Evolutionary conservation across 2,888 invertebrate genomes (phyloP), one percentile per base, ranked within the genome.

Genomic region (Andricus curvator): DNA sequence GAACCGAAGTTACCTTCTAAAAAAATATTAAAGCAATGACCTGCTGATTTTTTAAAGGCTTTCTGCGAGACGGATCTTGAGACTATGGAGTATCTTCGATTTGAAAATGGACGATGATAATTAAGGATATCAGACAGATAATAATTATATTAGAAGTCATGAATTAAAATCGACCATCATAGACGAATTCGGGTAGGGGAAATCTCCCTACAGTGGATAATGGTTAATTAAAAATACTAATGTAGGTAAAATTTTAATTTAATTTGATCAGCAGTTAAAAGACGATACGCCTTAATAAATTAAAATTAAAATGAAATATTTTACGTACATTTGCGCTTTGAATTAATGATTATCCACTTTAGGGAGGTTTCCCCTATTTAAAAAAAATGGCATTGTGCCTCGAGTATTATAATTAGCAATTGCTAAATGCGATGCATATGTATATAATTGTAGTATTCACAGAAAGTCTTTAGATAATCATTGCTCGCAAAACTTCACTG

Each of bases 401-500:
- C 56, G n/a, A 74, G 74, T 56, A 74, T 74, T 51, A 74, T 70
- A 70, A 70, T 70, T 51, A 74, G 13, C 11, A 74, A n/a, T n/a
- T 56, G 20, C 64, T 33, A 29, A 70, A 74, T 74, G 33, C 20
- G n/a, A 33, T 74, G 56, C 33, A 74, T 8, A 74, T 74, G 74
- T 74, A 74, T 37, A 74, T 74, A 74, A 74, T 74, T 74, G 56
- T 60, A 74, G 74, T 74, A 60, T 74, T 74, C 74, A 11, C 74
- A 74, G 51, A 74, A 74, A 74, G 74, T 74, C 74, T 60, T 56
- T 74, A 74, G 37, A 56, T 33, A 74, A 74, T 74, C 56, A 74
- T n/a, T n/a, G n/a, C 74, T 74, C 70, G 74, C 74, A 74, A 74
- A 74, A 74, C 74, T 56, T 74, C 56, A 74, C 74, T 74, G 74